phyloP scores from a whole-genome alignment of 2,113 vertebrate species.

The Anoplopoma fimbria region DNA sequence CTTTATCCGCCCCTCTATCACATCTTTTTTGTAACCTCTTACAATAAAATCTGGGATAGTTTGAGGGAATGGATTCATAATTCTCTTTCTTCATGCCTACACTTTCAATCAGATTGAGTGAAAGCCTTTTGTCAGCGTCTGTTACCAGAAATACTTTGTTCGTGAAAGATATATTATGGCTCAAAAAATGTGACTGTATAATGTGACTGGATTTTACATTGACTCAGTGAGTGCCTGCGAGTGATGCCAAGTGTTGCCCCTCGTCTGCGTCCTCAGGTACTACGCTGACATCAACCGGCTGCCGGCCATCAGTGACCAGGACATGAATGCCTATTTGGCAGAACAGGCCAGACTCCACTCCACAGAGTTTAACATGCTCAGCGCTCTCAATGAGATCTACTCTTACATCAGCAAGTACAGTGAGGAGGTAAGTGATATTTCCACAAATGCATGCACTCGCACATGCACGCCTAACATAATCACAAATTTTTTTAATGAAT shows the following conservation, averaged over 20 bases:
- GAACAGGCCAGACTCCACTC: conserved; percentile 97
- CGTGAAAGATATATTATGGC: conserved; percentile 29
- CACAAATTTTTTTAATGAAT: background rate
- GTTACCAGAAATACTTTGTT: conserved; percentile 24
- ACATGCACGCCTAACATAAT: background rate
- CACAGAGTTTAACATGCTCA: conserved; percentile 97
- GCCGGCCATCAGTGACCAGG: conserved; percentile 97
- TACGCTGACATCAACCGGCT: conserved; percentile 97
- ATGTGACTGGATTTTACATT: conserved; percentile 11
- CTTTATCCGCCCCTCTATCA: background rate
- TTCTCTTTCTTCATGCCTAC: conserved; percentile 32
- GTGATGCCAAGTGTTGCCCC: conserved; percentile 38
- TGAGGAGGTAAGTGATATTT: conserved; percentile 88
- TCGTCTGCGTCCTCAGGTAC: conserved; percentile 86
- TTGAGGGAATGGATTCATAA: conserved; percentile 47
- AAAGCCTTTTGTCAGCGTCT: conserved; percentile 33
- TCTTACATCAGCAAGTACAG: conserved; percentile 99
- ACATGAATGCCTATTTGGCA: conserved; percentile 99
- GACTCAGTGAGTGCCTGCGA: background rate
- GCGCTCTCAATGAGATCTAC: conserved; percentile 97
- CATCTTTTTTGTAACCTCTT: conserved; percentile 45
- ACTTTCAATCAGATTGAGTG: conserved; percentile 25
- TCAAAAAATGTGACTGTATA: conserved; percentile 26
- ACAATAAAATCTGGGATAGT: conserved; percentile 35
- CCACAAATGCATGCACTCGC: background rate